These are phyloP conservation scores for Eledona agricola DNA, from an alignment of 2,888 invertebrate species.

Conservation along the genomic window DNA sequence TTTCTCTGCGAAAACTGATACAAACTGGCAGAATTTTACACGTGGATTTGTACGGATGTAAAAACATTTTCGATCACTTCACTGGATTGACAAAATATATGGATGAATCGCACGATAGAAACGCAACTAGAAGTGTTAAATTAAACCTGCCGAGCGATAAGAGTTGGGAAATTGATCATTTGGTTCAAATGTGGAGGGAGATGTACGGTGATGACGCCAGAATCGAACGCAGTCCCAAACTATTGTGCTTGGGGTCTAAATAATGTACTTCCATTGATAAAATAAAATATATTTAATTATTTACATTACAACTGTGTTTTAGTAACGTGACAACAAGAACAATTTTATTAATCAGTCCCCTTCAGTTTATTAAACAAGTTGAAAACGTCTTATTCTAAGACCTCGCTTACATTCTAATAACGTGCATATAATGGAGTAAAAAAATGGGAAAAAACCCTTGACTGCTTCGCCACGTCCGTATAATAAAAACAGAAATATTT, in stretches of 20 bases:
- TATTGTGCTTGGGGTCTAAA: slow-evolving; percentile 16
- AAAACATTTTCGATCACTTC: slow-evolving; percentile 61
- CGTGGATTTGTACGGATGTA: slow-evolving; percentile 67
- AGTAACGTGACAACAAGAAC: slow-evolving; percentile 18
- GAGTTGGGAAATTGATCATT: slow-evolving; percentile 41
- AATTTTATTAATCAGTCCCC: slow-evolving; percentile 16
- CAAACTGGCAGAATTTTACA: slow-evolving; percentile 63
- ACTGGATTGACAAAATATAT: slow-evolving; percentile 31
- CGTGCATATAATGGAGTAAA: too few relatives aligned
- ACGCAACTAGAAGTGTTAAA: slow-evolving; percentile 12
- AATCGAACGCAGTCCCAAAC: slow-evolving; percentile 11
- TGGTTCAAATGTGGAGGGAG: slow-evolving; percentile 47
- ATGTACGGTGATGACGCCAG: slow-evolving; percentile 41
- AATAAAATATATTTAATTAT: slow-evolving; percentile 27
- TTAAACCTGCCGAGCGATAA: slow-evolving; percentile 14
- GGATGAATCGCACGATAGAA: slow-evolving; percentile 1
- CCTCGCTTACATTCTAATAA: too few relatives aligned
- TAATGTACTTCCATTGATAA: slow-evolving; percentile 21
- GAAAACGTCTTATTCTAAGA: too few relatives aligned
- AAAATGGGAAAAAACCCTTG: too few relatives aligned
- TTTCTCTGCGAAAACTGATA: slow-evolving; percentile 38
- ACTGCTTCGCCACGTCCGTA: too few relatives aligned
- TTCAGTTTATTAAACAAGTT: too few relatives aligned
- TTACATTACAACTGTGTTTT: slow-evolving; percentile 22
- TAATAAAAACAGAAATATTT: too few relatives aligned